These are phyloP conservation scores for Dolichallabes microphthalmus DNA, from an alignment of 2,113 vertebrate species.

Conservation along the genomic window DNA sequence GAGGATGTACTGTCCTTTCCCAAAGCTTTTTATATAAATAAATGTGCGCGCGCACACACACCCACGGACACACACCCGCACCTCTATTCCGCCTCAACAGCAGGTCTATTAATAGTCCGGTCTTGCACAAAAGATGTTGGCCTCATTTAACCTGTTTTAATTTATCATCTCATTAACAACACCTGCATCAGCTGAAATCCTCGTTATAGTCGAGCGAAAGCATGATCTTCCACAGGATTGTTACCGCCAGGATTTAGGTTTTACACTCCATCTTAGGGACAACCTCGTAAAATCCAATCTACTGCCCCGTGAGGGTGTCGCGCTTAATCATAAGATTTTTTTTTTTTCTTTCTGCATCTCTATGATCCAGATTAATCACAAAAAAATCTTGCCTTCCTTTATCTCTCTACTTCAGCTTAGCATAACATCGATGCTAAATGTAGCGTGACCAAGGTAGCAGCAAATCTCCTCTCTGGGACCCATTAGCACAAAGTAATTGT, in stretches of 20 bases:
- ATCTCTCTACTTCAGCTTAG: constrained; percentile 16
- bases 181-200: neutral
- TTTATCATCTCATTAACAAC: neutral
- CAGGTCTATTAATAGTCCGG: neutral
- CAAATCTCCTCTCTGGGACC: constrained; percentile 23
- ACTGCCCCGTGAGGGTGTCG: constrained; percentile 6
- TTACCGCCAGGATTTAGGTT: neutral
- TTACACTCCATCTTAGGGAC: neutral
- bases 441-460: constrained; percentile 43
- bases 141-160: neutral
- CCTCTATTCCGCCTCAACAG: neutral
- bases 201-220: neutral
- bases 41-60: neutral
- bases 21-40: neutral
- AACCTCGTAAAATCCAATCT: constrained; percentile 6
- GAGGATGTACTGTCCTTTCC: constrained; percentile 1
- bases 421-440: constrained; percentile 40
- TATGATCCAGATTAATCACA: constrained; percentile 23
- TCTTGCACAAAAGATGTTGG: neutral
- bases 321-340: constrained; percentile 24
- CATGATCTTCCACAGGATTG: neutral
- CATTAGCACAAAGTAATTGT: constrained; percentile 55
- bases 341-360: constrained; percentile 2
- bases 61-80: neutral
- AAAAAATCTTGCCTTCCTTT: constrained; percentile 28